Base-by-base conservation (phyloP, 2,888 invertebrate genomes). In the Biston betularia region DNA sequence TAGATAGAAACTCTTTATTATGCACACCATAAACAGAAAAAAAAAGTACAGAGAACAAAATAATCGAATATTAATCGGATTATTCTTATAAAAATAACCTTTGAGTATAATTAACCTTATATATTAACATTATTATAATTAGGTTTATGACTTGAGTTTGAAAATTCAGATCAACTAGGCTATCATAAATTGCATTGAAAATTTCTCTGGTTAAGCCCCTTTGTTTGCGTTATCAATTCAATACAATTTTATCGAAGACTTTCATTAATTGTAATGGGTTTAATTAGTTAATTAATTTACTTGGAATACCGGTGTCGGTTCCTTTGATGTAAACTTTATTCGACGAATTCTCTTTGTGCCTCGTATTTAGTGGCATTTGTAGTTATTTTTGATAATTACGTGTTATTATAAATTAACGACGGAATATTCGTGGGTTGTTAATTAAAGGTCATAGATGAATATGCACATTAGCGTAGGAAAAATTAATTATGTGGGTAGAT, bases 221-320 rank as follows among this genome's bases (percentile, higher is more conserved):
- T 83, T 82, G 82, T 83, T 79, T 79, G 69, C 79, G 73, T 76
- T 80, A 83, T 83, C 82, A 81, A 82, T 82, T 78, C 76, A 77
- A 80, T 79, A 79, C 79, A 79, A 82, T 82, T 83, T 83, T 83
- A 84, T 82, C 81, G 79, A 78, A 79, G 77, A 79, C 77, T 82
- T 68, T 68, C 82, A 83, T 84, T 84, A 83, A 82, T 84, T 82
- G 82, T 83, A 84, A 84, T 84, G 72, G 76, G 68, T 75, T 74
- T 73, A 72, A 76, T 75, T 75, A 76, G 74, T 75, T 74, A 77
- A 75, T 76, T 76, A 74, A 75, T 74, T 75, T 73, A 71, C 62
- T 64, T 63, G 65, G 60, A 63, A 69, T 63, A 68, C 68, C 65
- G 64, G 68, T 38, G 69, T 65, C 71, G 73, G 72, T 52, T 65